A percentile compares a stretch with the other conserved stretches of the same genome.
phyloP scores from a whole-genome alignment of 2,888 invertebrate genomes.

The Hyposoter dolosus region DNA sequence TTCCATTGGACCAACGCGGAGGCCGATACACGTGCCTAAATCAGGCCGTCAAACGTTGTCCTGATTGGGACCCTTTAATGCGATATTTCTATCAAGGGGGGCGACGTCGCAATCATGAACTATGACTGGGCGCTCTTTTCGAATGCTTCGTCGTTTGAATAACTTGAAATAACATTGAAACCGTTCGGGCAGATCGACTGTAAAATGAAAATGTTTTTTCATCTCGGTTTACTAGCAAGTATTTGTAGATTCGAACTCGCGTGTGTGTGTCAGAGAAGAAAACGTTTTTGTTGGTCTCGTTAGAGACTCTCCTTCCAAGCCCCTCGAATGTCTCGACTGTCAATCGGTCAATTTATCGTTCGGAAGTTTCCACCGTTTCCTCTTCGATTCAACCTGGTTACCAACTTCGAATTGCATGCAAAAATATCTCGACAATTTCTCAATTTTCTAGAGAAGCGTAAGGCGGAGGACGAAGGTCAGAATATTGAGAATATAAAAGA shows the following conservation, averaged over 20 bases:
- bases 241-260: background rate
- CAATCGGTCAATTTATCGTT: background rate
- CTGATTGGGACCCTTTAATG: constrained; percentile 35
- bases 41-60: background rate
- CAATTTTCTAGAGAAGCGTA: background rate
- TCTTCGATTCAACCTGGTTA: background rate
- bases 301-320: constrained; percentile 44
- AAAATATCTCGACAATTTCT: background rate
- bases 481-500: background rate
- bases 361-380: background rate
- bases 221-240: background rate
- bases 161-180: constrained; percentile 44
- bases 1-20: background rate
- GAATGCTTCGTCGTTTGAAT: background rate
- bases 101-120: constrained; percentile 52
- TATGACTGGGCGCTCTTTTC: constrained; percentile 60
- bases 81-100: constrained; percentile 2
- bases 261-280: background rate
- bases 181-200: background rate
- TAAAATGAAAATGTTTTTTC: constrained; percentile 8
- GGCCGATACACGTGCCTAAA: constrained; percentile 5
- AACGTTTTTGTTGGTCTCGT: constrained; percentile 57
- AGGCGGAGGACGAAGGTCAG: background rate
- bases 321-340: background rate
- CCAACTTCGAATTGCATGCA: background rate